Base-by-base conservation (phyloP, 2,888 invertebrate species). In the Coelopa pilipes region DNA sequence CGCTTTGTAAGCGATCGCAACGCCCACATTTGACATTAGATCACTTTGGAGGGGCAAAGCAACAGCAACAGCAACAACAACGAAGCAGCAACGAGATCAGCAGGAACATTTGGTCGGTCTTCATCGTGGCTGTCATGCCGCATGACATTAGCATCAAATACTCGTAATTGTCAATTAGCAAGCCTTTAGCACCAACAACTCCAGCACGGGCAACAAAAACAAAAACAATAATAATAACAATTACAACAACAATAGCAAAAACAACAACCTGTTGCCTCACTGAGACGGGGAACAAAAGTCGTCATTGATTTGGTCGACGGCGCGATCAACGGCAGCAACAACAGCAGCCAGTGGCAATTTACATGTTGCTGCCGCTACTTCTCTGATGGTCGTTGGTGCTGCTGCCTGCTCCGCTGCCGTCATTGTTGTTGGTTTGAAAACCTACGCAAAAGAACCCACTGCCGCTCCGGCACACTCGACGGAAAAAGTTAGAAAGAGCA, bases 81-180 rank as follows among this genome's bases (percentile, higher is more conserved):
- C 34, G 7, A 34, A 34, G 7, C 21, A 21, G 1, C 19, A 17
- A 53, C 34, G n/a, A 34, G 34, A 15, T 47, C 45, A 13, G 45
- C 46, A 65, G 57, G 46, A 72, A 72, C 57, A 24, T 59, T 46
- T 21, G n/a, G 24, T 66, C 21, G 11, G 24, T 34, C n/a, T n/a
- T n/a, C n/a, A n/a, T n/a, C 15, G 70, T 63, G 50, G 53, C 63
- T 70, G 70, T 70, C 70, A 70, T 45, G 62, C 50, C 53, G 62
- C 62, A 70, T 63, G 70, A 53, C 70, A 70, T 70, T 70, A 70
- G 70, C 70, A 70, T 70, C 70, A 70, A 70, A 70, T 62, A 45
- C 70, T 63, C 70, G 78, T 80, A 82, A 80, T 68, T 81, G 82
- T 80, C 82, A 82, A 82, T 82, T 82, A 82, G 83, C 81, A 78